Conservation (phyloP, 2,113 vertebrate species). For the Bos javanicus region DNA sequence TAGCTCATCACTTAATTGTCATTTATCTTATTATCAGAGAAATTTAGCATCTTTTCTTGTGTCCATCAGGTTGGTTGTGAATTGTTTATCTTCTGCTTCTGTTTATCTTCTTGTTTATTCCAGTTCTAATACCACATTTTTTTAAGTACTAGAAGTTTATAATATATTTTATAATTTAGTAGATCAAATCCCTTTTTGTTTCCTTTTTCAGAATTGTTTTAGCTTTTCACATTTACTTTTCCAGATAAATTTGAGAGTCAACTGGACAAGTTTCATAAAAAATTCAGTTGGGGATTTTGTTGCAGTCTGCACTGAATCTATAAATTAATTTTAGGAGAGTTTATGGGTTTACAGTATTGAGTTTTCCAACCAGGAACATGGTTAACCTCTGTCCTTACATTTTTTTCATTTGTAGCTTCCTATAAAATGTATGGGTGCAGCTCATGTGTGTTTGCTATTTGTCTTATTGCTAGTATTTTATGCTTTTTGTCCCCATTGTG, state of each 20-base stretch:
- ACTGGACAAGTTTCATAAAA: neutral
- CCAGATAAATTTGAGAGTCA: slow-evolving; percentile 4
- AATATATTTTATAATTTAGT: neutral
- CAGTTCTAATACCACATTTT: neutral
- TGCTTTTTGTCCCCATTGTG: neutral
- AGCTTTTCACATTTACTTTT: neutral
- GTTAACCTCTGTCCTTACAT: neutral
- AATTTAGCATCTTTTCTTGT: neutral
- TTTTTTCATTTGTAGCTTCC: neutral
- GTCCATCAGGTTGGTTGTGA: neutral
- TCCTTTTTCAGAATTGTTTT: neutral
- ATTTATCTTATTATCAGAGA: neutral
- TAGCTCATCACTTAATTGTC: neutral
- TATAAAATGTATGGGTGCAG: neutral
- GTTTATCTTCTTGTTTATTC: neutral
- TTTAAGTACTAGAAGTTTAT: neutral
- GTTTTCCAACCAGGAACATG: slow-evolving; percentile 19
- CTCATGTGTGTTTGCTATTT: neutral
- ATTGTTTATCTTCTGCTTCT: neutral
- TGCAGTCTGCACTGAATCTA: slow-evolving; percentile 13
- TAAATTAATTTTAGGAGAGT: slow-evolving; percentile 40
- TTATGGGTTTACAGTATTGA: slow-evolving; percentile 11
- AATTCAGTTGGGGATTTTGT: slow-evolving; percentile 13
- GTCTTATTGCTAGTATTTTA: neutral
- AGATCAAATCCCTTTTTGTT: neutral